Base-by-base conservation (phyloP, 2,888 invertebrate genomes). In the Melolontha melolontha region DNA sequence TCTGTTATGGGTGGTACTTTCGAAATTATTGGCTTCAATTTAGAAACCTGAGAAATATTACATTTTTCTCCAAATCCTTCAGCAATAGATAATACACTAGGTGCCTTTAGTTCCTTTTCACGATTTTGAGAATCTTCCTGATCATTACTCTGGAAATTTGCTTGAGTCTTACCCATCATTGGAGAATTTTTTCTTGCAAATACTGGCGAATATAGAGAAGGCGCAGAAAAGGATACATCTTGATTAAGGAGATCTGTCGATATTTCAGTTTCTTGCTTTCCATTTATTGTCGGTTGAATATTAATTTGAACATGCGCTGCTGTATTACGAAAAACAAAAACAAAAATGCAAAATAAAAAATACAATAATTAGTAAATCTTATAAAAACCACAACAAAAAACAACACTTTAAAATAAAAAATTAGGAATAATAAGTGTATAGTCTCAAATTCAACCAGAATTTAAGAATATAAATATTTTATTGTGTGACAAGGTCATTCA, bases 301-400 rank as follows among this genome's bases (percentile, higher is more conserved):
- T 12, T 42, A 40, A 22, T 40, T 47, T 55, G 12, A 16, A 29
- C 54, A 55, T 44, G 55, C 44, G 27, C 22, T 12, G 39, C 44
- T 16, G 66, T 63, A 70, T 34, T 5, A 50, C 16, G 41, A 50
- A 27, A 41, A 41, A 69, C 10, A 42, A 55, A 44, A 66, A 17
- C 44, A 66, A 49, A 64, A 14, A 64, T 39, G 10, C 50, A 51
- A 39, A 17, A 64, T 17, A 12, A 22, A 16, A 51, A 22, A 2
- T 22, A 22, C 22, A 4, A 51, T 51, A 10, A 34, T 1, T 27
- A 52, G 1, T 54, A 54, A 54, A 12, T n/a, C 39, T 39, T 27
- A 29, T 12, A 29, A 5, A 11, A 12, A 39, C 29, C 34, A 16
- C 27, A 51, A 51, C 51, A 22, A 54, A 54, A 6, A 34, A 34